phyloP scores from a whole-genome alignment of 1,140 invertebrate genomes.

The Conus betulinus region DNA sequence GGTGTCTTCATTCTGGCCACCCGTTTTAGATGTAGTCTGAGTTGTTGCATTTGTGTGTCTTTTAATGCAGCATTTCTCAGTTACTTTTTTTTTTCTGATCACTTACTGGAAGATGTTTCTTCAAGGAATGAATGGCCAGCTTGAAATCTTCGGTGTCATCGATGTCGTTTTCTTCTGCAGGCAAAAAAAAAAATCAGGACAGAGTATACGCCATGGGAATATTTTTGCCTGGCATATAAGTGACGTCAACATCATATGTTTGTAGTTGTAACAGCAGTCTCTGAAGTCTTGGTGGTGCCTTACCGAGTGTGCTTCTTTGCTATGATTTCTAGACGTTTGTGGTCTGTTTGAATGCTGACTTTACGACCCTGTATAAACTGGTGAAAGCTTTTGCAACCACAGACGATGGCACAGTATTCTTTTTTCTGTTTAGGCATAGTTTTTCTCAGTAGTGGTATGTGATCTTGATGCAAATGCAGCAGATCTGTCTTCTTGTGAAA shows the following conservation, averaged over 20 bases:
- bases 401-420: constrained; percentile 78
- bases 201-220: constrained; percentile 52
- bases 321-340: constrained; percentile 50
- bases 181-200: constrained; percentile 23
- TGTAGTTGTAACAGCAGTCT: constrained; percentile 50
- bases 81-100: constrained; percentile 17
- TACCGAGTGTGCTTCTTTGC: constrained; percentile 41
- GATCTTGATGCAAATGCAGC: constrained; percentile 75
- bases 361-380: constrained; percentile 73
- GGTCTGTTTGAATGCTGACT: constrained; percentile 62
- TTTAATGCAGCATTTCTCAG: constrained; percentile 15
- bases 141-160: background rate
- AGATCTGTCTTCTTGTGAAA: constrained; percentile 75
- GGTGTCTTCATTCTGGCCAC: constrained; percentile 26
- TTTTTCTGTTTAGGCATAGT: constrained; percentile 77
- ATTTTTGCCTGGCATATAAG: constrained; percentile 49
- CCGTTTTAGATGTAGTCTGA: constrained; percentile 21
- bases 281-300: constrained; percentile 48
- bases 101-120: constrained; percentile 15
- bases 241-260: constrained; percentile 57
- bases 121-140: constrained; percentile 19
- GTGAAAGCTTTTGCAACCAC: constrained; percentile 77
- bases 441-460: constrained; percentile 71
- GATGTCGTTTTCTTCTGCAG: constrained; percentile 3
- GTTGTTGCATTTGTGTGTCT: background rate